phyloP scores from a whole-genome alignment of 2,797 vertebrate genomes.

The Chromobotia macracanthus region DNA sequence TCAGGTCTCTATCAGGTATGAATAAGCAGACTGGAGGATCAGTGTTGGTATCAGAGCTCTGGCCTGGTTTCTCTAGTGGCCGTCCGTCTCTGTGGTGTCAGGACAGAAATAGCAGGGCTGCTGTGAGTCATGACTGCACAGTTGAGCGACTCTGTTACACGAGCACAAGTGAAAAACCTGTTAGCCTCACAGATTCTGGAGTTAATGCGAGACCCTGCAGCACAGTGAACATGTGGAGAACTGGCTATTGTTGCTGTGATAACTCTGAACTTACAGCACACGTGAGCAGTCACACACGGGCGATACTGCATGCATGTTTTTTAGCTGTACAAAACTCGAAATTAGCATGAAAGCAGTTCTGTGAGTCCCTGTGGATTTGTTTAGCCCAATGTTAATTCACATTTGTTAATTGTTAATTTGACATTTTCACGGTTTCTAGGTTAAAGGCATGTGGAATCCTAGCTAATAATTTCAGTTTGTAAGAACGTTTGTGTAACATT shows the following conservation, averaged over 20 bases:
- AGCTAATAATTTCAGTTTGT: too few relatives aligned
- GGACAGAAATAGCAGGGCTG: conserved; percentile 69
- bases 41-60: neutral
- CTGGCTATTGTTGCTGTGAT: conserved; percentile 10
- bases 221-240: conserved; percentile 36
- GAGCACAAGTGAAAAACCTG: conserved; percentile 51
- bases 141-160: conserved; percentile 57
- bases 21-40: neutral
- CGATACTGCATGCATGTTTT: neutral
- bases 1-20: conserved; percentile 26
- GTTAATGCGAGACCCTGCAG: conserved; percentile 33
- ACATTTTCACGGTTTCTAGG: neutral
- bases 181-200: conserved; percentile 52
- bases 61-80: conserved; percentile 1
- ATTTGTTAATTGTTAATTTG: neutral
- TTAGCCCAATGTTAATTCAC: neutral
- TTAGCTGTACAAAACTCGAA: conserved; percentile 2
- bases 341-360: neutral
- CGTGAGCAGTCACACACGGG: neutral
- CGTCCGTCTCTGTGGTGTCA: conserved; percentile 24
- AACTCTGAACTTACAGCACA: neutral
- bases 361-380: neutral
- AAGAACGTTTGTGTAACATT: too few relatives aligned
- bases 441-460: neutral
- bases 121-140: conserved; percentile 70